Evolutionary conservation across 2,113 vertebrate species (phyloP), one percentile per base, ranked within the genome.

Genomic region (Monopterus albus): DNA sequence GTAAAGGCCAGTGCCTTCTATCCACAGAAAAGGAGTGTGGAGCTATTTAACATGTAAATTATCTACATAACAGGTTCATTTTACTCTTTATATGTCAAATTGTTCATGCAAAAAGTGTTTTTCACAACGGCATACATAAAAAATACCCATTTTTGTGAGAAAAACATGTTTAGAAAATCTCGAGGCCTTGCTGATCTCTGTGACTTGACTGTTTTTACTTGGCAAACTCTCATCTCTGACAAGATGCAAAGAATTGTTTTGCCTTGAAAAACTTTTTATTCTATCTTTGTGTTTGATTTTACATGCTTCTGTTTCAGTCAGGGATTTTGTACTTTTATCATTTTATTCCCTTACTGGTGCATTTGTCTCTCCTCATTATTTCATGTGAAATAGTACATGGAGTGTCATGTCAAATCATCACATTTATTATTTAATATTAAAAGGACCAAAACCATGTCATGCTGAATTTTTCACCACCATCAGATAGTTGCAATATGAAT

Each of bases 141-240:
- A 35, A 40, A 35, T 5, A 9, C 23, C 2, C 6, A 20, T 29
- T 21, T 26, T 39, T 21, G 26, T 12, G 12, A 15, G 21, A 62
- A 57, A 42, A n/a, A 17, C 21, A 11, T 40, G 31, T 9, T n/a
- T 14, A 35, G 38, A 28, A 8, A 63, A 21, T 61, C 26, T 43
- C 3, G 80, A 81, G 87, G 87, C 87, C 87, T 89, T 87, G 66
- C 60, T 68, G 74, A 72, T 70, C 38, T 79, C 65, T 69, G 56
- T 72, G 55, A 66, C 18, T 38, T 10, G 55, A 65, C 68, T 63
- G 51, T 64, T 78, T 77, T 61, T 61, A 65, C 42, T 14, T 5
- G 69, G 63, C 61, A 25, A 51, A 70, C 21, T 42, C 12, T 14
- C 0, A 42, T 58, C 46, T 72, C 33, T n/a, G 17, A 18, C 74